A percentile compares a stretch with the other conserved stretches of the same genome.
Evolutionary conservation across 2,888 invertebrate species (phyloP).

Genomic region (Apodemia hepburni): DNA sequence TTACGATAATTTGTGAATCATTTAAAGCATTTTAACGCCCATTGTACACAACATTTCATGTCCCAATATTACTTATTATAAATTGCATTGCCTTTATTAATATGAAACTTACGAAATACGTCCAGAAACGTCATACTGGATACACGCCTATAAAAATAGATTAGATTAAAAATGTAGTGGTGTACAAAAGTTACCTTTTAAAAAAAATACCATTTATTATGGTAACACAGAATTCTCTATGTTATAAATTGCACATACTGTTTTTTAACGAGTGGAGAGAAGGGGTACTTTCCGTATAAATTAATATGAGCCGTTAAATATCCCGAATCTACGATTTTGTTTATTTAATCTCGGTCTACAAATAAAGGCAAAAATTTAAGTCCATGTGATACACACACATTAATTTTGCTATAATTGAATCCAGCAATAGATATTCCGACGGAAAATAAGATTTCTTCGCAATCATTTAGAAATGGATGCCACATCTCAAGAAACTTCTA

Average conservation of each 20-base stretch:
- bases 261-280: background rate
- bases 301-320: background rate
- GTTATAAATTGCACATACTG: background rate
- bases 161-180: constrained; percentile 10
- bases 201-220: constrained; percentile 1
- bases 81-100: background rate
- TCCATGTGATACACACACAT: no score
- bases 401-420: no score
- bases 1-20: background rate
- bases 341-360: background rate
- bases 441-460: no score
- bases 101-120: constrained; percentile 2
- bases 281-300: background rate
- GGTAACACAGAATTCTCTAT: constrained; percentile 4
- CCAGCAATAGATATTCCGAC: no score
- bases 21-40: constrained; percentile 3
- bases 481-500: no score
- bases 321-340: background rate
- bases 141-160: constrained; percentile 10
- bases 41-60: constrained; percentile 8
- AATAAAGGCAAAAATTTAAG: background rate
- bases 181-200: constrained; percentile 9
- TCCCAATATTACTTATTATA: background rate
- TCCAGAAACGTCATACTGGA: background rate
- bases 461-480: no score